phyloP scores from a whole-genome alignment of 2,888 invertebrate genomes.

The Venusia cambrica region DNA sequence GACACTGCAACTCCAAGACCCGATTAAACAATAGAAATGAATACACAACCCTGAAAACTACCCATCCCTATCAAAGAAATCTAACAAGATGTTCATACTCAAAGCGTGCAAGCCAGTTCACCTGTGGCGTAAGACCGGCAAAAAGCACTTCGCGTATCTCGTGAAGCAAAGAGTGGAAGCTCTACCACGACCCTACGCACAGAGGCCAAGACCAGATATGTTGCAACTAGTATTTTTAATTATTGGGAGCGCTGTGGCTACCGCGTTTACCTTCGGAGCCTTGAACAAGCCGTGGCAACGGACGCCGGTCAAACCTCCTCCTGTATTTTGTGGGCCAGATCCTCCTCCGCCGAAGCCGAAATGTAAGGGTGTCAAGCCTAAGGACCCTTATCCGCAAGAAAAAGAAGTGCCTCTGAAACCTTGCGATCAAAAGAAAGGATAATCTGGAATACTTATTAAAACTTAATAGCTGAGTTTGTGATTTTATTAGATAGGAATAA shows the following conservation, averaged over 20 bases:
- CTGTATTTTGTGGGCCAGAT: slow-evolving; percentile 22
- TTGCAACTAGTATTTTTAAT: slow-evolving; percentile 29
- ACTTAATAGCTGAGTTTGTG: too few relatives aligned
- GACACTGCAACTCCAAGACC: too few relatives aligned
- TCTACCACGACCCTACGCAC: slow-evolving; percentile 16
- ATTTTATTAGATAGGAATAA: too few relatives aligned
- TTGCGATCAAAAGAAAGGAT: too few relatives aligned
- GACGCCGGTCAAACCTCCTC: slow-evolving; percentile 5
- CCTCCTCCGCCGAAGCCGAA: slow-evolving; percentile 13
- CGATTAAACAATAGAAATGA: too few relatives aligned
- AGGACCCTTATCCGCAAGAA: too few relatives aligned
- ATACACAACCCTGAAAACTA: too few relatives aligned
- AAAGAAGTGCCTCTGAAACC: too few relatives aligned
- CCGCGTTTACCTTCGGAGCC: slow-evolving; percentile 37
- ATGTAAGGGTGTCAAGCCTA: too few relatives aligned
- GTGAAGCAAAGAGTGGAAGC: slow-evolving; percentile 32
- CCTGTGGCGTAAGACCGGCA: slow-evolving; percentile 51
- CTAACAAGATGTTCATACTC: slow-evolving; percentile 16
- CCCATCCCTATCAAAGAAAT: background rate
- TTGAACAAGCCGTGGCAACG: slow-evolving; percentile 27
- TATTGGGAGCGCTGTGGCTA: slow-evolving; percentile 13
- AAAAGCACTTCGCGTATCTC: slow-evolving; percentile 36
- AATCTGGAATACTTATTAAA: too few relatives aligned
- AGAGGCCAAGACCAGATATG: slow-evolving; percentile 27
- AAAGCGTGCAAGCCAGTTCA: slow-evolving; percentile 54